Evolutionary conservation across 2,797 vertebrate genomes (phyloP).

Genomic region (Distichodus sexfasciatus): DNA sequence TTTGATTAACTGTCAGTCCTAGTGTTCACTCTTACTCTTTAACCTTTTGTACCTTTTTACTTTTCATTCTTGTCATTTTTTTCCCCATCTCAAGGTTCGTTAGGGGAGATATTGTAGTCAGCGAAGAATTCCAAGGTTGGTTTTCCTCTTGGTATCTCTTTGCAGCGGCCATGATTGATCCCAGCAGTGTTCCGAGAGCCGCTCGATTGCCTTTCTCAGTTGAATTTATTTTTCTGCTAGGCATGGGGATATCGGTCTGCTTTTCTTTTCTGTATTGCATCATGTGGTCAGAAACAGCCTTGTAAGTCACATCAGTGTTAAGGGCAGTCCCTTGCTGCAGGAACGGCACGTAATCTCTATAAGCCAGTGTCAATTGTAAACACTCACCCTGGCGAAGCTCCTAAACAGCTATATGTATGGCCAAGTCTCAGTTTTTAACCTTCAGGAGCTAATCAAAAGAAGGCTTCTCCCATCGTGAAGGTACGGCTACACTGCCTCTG

Average conservation of each 20-base stretch:
- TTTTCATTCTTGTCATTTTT: slow-evolving; percentile 36
- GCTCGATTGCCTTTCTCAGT: slow-evolving; percentile 55
- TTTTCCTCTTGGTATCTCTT: slow-evolving; percentile 36
- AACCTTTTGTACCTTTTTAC: slow-evolving; percentile 15
- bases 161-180: slow-evolving; percentile 55
- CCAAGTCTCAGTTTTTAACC: slow-evolving; percentile 36
- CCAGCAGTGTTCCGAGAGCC: slow-evolving; percentile 27
- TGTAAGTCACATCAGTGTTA: neutral
- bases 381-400: slow-evolving; percentile 25
- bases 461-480: slow-evolving; percentile 40
- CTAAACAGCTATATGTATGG: slow-evolving; percentile 44
- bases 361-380: slow-evolving; percentile 34
- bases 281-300: slow-evolving; percentile 9
- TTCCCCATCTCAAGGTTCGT: slow-evolving; percentile 61
- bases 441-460: slow-evolving; percentile 22
- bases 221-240: slow-evolving; percentile 27
- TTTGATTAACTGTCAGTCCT: too few species aligned
- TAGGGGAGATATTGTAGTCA: slow-evolving; percentile 51
- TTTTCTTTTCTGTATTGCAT: slow-evolving; percentile 19
- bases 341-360: slow-evolving; percentile 14
- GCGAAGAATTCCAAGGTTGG: slow-evolving; percentile 63
- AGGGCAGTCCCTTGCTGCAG: slow-evolving; percentile 17
- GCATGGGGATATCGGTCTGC: slow-evolving; percentile 11
- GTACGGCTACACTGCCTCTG: slow-evolving; percentile 40
- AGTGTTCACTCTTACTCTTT: neutral